Conservation (phyloP, 2,113 vertebrate species). For the Nothobranchius furzeri region DNA sequence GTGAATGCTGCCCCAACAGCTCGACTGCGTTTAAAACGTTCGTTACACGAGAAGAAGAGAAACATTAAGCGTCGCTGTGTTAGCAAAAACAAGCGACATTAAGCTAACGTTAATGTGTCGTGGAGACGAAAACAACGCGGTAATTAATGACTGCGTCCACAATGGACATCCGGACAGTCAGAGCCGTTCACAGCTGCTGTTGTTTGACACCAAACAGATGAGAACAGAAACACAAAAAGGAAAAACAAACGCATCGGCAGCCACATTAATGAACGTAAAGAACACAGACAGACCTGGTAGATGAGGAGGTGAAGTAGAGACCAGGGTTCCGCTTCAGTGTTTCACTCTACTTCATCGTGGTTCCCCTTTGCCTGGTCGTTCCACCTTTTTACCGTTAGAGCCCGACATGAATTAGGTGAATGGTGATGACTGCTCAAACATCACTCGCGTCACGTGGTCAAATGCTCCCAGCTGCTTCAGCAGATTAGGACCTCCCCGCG, state of each 20-base stretch:
- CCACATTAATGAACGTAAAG: neutral
- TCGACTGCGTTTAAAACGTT: neutral
- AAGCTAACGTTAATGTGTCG: conserved; percentile 3
- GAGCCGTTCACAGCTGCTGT: neutral
- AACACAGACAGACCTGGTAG: conserved; percentile 56
- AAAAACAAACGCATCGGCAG: conserved; percentile 23
- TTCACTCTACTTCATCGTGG: conserved; percentile 64
- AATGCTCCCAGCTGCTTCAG: conserved; percentile 78
- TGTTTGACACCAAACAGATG: neutral
- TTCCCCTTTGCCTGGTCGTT: conserved; percentile 10
- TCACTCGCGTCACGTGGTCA: conserved; percentile 80
- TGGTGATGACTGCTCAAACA: conserved; percentile 79
- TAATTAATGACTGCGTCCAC: neutral
- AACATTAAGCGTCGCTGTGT: neutral
- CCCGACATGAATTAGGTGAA: conserved; percentile 71
- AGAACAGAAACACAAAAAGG: conserved; percentile 15
- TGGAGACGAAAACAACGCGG: neutral
- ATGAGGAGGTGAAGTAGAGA: neutral
- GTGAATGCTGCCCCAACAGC: conserved; percentile 5
- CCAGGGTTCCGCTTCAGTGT: conserved; percentile 1
- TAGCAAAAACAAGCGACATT: conserved; percentile 27
- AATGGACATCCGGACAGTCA: too few species aligned
- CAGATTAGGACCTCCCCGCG: conserved; percentile 73
- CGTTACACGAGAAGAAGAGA: conserved; percentile 9
- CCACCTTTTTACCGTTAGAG: conserved; percentile 50